phyloP scores from a whole-genome alignment of 2,113 vertebrate genomes.

The Brevimyrus niger region DNA sequence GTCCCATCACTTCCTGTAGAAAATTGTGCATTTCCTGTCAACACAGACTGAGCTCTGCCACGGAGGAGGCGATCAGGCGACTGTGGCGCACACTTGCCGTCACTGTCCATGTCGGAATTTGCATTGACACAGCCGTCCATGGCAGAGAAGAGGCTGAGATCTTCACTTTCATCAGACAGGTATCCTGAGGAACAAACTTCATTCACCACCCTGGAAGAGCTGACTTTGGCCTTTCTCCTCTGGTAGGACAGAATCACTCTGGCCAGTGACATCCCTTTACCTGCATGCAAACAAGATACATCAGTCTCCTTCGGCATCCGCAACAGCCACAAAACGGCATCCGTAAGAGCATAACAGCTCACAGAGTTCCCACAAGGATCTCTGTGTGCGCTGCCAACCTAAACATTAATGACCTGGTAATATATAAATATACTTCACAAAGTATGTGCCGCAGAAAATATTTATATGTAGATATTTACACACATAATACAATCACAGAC shows the following conservation, averaged over 20 bases:
- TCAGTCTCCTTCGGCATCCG: too few relatives aligned
- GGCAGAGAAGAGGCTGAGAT: conserved; percentile 66
- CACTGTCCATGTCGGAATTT: conserved; percentile 76
- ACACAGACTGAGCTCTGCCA: background rate
- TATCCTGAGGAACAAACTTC: conserved; percentile 63
- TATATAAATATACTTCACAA: background rate
- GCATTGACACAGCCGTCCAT: conserved; percentile 63
- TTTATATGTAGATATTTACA: background rate
- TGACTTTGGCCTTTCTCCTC: conserved; percentile 50
- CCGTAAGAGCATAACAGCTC: background rate
- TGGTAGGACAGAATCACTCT: conserved; percentile 71
- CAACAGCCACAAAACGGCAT: background rate
- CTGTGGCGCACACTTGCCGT: conserved; percentile 59
- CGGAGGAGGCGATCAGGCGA: background rate
- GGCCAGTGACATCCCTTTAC: conserved; percentile 67
- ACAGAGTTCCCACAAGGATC: background rate
- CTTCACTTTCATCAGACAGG: conserved; percentile 64
- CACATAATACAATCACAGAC: background rate
- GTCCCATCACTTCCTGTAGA: conserved; percentile 62
- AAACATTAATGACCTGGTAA: background rate
- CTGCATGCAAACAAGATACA: conserved; percentile 43
- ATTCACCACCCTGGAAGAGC: conserved; percentile 39
- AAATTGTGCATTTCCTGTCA: conserved; percentile 14
- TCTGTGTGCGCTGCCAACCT: background rate
- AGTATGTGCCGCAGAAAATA: background rate